phyloP scores from a whole-genome alignment of 2,113 vertebrate genomes.

The Oreamnos americanus region DNA sequence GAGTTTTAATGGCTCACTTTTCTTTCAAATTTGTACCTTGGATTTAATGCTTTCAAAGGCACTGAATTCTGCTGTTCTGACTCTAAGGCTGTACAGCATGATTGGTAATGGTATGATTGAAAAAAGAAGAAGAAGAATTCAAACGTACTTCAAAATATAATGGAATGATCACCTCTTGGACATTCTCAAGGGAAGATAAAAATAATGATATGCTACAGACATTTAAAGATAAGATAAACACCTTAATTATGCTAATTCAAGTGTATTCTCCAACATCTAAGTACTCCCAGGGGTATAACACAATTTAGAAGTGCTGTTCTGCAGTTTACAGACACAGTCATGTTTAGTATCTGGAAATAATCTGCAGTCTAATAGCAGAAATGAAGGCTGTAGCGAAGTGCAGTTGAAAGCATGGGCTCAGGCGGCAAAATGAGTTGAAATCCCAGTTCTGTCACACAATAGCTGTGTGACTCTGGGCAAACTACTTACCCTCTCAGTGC shows the following conservation, averaged over 20 bases:
- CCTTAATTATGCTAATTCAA: neutral
- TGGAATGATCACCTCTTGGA: neutral
- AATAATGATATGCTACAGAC: neutral
- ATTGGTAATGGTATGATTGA: neutral
- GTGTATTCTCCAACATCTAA: neutral
- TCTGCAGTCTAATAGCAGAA: neutral
- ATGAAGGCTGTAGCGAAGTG: neutral
- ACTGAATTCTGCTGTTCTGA: neutral
- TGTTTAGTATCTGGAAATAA: neutral
- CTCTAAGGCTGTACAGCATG: neutral
- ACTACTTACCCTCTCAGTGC: neutral
- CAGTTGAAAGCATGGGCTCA: neutral
- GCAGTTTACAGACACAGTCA: neutral
- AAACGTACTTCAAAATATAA: neutral
- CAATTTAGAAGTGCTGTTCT: neutral
- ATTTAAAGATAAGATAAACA: slow-evolving; percentile 6
- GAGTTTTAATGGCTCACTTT: slow-evolving; percentile 60
- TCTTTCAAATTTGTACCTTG: slow-evolving; percentile 1
- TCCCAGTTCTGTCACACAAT: neutral
- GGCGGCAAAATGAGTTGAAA: neutral
- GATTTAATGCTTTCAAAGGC: slow-evolving; percentile 45
- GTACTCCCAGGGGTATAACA: neutral
- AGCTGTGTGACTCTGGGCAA: neutral
- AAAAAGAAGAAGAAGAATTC: neutral
- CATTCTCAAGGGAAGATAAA: slow-evolving; percentile 21